phyloP scores from a whole-genome alignment of 2,888 invertebrate genomes.

The Chydorus sphaericus region DNA sequence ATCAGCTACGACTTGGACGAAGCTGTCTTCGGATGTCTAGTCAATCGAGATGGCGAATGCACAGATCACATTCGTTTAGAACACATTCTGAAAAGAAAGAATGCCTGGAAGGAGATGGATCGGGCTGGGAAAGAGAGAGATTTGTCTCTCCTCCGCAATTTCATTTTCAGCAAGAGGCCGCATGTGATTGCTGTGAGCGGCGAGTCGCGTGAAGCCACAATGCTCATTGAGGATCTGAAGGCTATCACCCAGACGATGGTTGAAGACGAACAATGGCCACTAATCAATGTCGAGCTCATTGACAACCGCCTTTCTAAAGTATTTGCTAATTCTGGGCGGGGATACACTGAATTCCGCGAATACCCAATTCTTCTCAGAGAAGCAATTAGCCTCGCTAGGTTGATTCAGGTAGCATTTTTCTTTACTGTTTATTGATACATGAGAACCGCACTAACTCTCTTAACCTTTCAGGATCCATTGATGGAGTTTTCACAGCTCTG shows the following conservation, averaged over 20 bases:
- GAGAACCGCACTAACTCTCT: not conserved
- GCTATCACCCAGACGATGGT: conserved; percentile 51
- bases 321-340: conserved; percentile 79
- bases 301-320: conserved; percentile 87
- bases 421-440: not conserved
- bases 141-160: conserved; percentile 52
- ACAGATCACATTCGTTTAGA: conserved; percentile 79
- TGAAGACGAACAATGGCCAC: conserved; percentile 73
- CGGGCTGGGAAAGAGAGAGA: conserved; percentile 46
- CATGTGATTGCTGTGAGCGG: conserved; percentile 84
- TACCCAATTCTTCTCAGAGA: conserved; percentile 81
- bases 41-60: conserved; percentile 80
- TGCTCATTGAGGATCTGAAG: conserved; percentile 61
- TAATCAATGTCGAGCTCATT: conserved; percentile 74
- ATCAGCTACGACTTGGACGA: conserved; percentile 72
- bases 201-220: conserved; percentile 73
- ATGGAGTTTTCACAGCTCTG: conserved; percentile 93
- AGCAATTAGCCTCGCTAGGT: conserved; percentile 80
- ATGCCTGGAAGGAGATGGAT: conserved; percentile 51
- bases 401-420: conserved; percentile 41
- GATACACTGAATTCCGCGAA: conserved; percentile 73
- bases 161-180: conserved; percentile 78
- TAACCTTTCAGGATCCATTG: conserved; percentile 78
- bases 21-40: conserved; percentile 73
- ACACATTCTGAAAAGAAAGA: conserved; percentile 66